A percentile compares a stretch with the other conserved stretches of the same genome.
Conservation (phyloP, 1,140 invertebrate genomes). For the Drosophila erecta region DNA sequence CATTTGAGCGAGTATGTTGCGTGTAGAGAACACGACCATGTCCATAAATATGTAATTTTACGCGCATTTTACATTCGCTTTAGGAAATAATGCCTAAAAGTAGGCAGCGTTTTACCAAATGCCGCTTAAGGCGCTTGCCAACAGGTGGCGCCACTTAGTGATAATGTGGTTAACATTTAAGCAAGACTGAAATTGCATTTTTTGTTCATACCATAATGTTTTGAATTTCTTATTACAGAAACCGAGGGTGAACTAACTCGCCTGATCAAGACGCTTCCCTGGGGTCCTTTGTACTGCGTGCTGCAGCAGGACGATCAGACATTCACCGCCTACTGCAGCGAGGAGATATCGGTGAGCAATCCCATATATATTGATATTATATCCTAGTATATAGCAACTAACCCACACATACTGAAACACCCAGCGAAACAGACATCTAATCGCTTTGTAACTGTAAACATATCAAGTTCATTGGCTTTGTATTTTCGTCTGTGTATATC, state of each 20-base stretch:
- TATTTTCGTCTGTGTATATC: conserved; percentile 50
- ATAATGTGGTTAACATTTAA: not conserved
- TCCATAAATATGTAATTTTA: not conserved
- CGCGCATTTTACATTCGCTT: conserved; percentile 4
- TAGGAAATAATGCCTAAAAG: conserved; percentile 29
- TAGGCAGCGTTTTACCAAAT: conserved; percentile 36
- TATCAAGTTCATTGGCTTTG: conserved; percentile 39
- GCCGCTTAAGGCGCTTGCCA: not conserved
- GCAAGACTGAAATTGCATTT: not conserved
- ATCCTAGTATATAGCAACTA: not conserved
- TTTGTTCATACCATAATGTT: not conserved
- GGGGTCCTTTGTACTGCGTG: conserved; percentile 95
- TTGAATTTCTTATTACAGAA: conserved; percentile 51
- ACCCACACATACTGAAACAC: not conserved
- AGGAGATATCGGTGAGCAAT: conserved; percentile 91
- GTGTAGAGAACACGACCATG: not conserved
- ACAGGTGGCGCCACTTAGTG: conserved; percentile 38
- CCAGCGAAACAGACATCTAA: not conserved
- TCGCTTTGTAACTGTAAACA: conserved; percentile 20
- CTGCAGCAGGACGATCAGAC: conserved; percentile 93
- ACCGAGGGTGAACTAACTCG: conserved; percentile 77
- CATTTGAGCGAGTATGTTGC: not conserved
- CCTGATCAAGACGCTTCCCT: conserved; percentile 85
- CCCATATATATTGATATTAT: not conserved
- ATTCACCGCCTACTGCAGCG: conserved; percentile 93